Evolutionary conservation across 2,888 invertebrate genomes (phyloP).

Genomic region (Brachynemurus nebulosus): DNA sequence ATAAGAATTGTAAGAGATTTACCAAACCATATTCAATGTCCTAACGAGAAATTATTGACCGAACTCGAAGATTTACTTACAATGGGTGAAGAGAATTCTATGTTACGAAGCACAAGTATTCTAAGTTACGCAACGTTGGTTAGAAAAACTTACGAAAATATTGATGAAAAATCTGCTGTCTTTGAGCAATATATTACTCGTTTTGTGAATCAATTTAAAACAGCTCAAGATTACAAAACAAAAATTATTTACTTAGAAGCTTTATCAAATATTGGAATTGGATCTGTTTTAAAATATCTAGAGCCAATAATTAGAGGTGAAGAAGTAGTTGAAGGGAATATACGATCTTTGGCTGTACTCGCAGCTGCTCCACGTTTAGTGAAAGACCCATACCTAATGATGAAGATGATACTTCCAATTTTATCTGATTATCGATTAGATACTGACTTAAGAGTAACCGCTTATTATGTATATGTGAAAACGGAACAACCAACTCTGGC

Average conservation of each 20-base stretch:
- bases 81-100: conserved; percentile 18
- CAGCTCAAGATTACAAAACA: conserved; percentile 24
- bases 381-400: conserved; percentile 21
- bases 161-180: conserved; percentile 11
- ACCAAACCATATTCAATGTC: conserved; percentile 30
- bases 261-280: conserved; percentile 32
- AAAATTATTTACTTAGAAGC: conserved; percentile 33
- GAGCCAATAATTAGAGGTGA: conserved; percentile 31
- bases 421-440: conserved; percentile 29
- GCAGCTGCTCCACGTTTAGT: conserved; percentile 25
- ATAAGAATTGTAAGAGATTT: conserved; percentile 28
- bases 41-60: conserved; percentile 28
- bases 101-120: conserved; percentile 28
- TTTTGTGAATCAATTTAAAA: conserved; percentile 21
- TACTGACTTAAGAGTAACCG: conserved; percentile 30
- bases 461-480: conserved; percentile 31
- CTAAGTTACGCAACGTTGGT: conserved; percentile 32
- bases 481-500: no score
- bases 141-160: conserved; percentile 18
- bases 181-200: conserved; percentile 21
- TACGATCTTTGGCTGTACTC: conserved; percentile 31
- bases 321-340: conserved; percentile 23
- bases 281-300: conserved; percentile 28
- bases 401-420: conserved; percentile 34
- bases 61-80: conserved; percentile 27